Base-by-base conservation (phyloP, 2,888 invertebrate genomes). In the Conops quadrifasciatus region DNA sequence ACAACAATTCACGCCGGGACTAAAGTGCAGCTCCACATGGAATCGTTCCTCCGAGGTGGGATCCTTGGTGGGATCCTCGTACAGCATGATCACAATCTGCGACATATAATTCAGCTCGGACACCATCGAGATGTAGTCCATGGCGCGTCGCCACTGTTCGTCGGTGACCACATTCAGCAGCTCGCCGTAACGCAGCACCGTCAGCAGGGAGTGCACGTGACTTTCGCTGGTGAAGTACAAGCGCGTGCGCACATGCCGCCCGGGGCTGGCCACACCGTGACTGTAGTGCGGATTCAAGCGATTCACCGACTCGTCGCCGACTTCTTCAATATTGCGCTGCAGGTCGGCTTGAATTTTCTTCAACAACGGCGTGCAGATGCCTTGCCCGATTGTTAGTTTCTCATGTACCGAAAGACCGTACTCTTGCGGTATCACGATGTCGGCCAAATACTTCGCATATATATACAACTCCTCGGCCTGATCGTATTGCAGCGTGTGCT, bases 51-150 rank as follows among this genome's bases (percentile, higher is more conserved):
- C 95, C 0, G 96, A 96, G 67, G 90, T 90, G 0, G 93, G 94
- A 87, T 95, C 96, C 87, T 98, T 97, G 0, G 95, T 97, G 7
- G 96, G 98, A 87, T 99, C 99, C 87, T 99, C 99, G 83, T 99
- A 99, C 0, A 97, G 87, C 96, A 99, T 97, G 30, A 99, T 95
- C 1, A 98, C 98, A 72, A 99, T 95, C 87, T 99, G 98, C 4
- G 98, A 97, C 95, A 99, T 96, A 87, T 99, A 99, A 88, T 99
- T 99, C 43, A 99, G 89, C 86, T 99, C 99, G 0, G 98, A 96
- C 7, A 98, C 97, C 90, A 96, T 95, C 24, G 95, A 95, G 28
- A 99, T 93, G 84, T 98, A 99, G 82, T 98, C 96, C 97, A 98
- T 97, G 0, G 99, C 98, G 73, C 98, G 90, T 16, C 94, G 91